These are phyloP conservation scores for Hypselothyrea guttata DNA, from an alignment of 2,888 invertebrate species.

Conservation along the genomic window DNA sequence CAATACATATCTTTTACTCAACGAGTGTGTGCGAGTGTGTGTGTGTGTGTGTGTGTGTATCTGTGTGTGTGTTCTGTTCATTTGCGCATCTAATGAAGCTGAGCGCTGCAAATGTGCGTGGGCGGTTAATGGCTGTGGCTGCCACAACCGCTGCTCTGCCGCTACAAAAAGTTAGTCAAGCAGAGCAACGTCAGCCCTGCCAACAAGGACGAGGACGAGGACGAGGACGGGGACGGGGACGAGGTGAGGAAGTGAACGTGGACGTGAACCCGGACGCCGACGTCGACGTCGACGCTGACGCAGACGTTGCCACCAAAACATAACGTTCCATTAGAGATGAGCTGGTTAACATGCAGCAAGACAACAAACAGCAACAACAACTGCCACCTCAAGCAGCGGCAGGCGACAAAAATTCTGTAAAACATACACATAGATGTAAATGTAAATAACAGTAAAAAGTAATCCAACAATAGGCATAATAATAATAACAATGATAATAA, in stretches of 20 bases:
- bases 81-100: constrained; percentile 73
- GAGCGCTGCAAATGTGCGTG: constrained; percentile 72
- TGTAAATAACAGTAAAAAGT: too few relatives aligned
- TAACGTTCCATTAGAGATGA: constrained; percentile 75
- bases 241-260: too few relatives aligned
- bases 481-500: too few relatives aligned
- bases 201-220: not conserved
- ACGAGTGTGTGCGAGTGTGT: too few relatives aligned
- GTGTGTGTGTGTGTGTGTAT: not conserved
- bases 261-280: too few relatives aligned
- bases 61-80: constrained; percentile 46
- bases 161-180: constrained; percentile 57
- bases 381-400: constrained; percentile 2
- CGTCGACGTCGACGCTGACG: too few relatives aligned
- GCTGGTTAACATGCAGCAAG: constrained; percentile 65
- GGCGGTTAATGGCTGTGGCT: constrained; percentile 66
- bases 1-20: not conserved
- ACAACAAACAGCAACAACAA: constrained; percentile 9
- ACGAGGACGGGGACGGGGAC: constrained; percentile 3
- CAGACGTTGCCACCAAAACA: constrained; percentile 62
- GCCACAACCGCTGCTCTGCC: constrained; percentile 6
- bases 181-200: constrained; percentile 12
- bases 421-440: too few relatives aligned
- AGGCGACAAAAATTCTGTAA: constrained; percentile 12
- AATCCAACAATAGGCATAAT: too few relatives aligned